phyloP scores from a whole-genome alignment of 2,888 invertebrate genomes.

The Calliopum simillimum region DNA sequence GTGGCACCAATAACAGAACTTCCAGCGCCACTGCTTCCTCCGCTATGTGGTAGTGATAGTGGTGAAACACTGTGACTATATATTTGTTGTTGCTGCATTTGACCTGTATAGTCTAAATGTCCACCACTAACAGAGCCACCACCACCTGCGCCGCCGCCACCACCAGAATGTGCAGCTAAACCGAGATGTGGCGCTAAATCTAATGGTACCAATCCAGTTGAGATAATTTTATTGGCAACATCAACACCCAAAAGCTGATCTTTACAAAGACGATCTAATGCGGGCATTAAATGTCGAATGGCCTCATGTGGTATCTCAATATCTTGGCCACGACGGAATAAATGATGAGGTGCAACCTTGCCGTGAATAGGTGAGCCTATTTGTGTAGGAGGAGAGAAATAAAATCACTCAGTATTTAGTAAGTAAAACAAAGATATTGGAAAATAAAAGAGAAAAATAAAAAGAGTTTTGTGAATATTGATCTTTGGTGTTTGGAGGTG shows the following conservation, averaged over 20 bases:
- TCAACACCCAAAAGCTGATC: conserved; percentile 67
- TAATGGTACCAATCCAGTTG: conserved; percentile 68
- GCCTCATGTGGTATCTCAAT: conserved; percentile 68
- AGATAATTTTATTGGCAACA: conserved; percentile 67
- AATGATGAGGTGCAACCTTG: conserved; percentile 60
- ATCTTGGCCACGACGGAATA: conserved; percentile 59
- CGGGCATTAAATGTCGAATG: conserved; percentile 68
- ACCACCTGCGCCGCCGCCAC: conserved; percentile 63
- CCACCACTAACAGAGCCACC: conserved; percentile 64
- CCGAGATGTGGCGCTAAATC: conserved; percentile 70
- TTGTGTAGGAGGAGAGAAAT: not conserved
- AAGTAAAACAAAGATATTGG: not conserved
- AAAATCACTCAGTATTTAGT: not conserved
- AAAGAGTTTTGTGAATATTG: no score
- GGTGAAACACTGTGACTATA: conserved; percentile 65
- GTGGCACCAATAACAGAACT: conserved; percentile 34
- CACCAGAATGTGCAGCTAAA: conserved; percentile 69
- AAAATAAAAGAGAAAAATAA: not conserved
- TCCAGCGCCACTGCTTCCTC: conserved; percentile 28
- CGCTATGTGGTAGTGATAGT: conserved; percentile 54
- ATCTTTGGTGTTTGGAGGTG: no score
- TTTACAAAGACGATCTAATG: conserved; percentile 66
- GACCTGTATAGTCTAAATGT: conserved; percentile 48
- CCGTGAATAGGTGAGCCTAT: conserved; percentile 75
- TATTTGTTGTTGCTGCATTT: conserved; percentile 60